Percentiles rank a stretch among this genome's conserved stretches.
Conservation (phyloP, 2,888 invertebrate genomes). For the Polydrusus pterygomalis region DNA sequence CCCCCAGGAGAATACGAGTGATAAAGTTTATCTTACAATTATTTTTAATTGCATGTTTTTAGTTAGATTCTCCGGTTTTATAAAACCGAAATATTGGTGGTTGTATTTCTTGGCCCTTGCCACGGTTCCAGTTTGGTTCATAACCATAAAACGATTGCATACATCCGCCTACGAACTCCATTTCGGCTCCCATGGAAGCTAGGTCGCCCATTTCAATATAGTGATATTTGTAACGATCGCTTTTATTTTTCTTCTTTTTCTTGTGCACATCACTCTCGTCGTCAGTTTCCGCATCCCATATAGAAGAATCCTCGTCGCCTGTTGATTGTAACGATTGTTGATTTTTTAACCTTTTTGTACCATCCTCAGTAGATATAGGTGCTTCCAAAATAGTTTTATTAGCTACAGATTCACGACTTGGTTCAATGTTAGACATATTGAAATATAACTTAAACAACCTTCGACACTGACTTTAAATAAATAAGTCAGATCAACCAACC, state of each 20-base stretch:
- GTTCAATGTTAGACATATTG: neutral
- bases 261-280: neutral
- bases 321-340: neutral
- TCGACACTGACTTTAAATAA: too few species aligned
- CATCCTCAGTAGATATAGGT: neutral
- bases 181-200: neutral
- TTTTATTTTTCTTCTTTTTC: constrained; percentile 7
- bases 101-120: neutral
- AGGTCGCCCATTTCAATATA: neutral
- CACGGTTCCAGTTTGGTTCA: neutral
- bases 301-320: neutral
- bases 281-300: neutral
- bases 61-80: too few species aligned
- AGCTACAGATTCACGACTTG: neutral
- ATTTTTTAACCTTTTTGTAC: neutral
- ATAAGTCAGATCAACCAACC: neutral
- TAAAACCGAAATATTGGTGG: neutral
- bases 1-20: too few species aligned
- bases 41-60: too few species aligned
- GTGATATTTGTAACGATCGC: neutral
- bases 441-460: too few species aligned
- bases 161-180: neutral
- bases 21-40: too few species aligned
- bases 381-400: too few species aligned
- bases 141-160: neutral